These are phyloP conservation scores for Macroglossus sobrinus DNA, from an alignment of 2,113 vertebrate genomes.

Conservation along the genomic window DNA sequence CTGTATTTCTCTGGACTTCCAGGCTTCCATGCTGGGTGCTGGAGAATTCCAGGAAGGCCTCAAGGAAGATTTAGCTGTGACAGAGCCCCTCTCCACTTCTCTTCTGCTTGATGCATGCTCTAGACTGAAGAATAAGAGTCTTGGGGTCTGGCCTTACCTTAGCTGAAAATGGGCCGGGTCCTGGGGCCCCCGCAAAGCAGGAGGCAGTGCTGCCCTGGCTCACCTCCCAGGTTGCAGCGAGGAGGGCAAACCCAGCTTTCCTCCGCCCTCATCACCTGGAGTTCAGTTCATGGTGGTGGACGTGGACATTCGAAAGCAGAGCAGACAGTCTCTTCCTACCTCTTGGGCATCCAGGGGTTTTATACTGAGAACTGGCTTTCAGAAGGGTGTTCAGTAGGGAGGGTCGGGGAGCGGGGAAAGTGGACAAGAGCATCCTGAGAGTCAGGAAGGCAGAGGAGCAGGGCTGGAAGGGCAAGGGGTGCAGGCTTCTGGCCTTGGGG, in stretches of 20 bases:
- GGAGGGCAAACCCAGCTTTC: not conserved
- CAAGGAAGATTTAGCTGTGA: not conserved
- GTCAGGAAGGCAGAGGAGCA: not conserved
- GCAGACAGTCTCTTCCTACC: not conserved
- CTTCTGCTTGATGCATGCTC: not conserved
- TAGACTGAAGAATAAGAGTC: not conserved
- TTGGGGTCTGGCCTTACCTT: not conserved
- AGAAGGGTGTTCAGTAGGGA: no score
- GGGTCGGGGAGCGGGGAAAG: not conserved
- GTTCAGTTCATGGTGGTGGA: not conserved
- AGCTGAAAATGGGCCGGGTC: not conserved
- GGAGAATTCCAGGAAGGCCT: not conserved
- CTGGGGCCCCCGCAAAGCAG: not conserved
- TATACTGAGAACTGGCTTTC: not conserved
- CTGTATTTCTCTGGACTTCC: not conserved
- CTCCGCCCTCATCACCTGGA: not conserved
- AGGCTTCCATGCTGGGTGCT: not conserved
- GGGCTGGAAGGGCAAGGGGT: not conserved
- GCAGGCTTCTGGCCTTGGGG: not conserved
- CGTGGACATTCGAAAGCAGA: not conserved
- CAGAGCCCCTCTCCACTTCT: not conserved
- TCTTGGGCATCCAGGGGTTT: not conserved
- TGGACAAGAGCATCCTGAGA: not conserved
- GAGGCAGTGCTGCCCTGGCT: not conserved
- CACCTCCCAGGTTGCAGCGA: not conserved